These are phyloP conservation scores for Zophobas morio DNA, from an alignment of 1,140 invertebrate genomes.

Conservation along the genomic window DNA sequence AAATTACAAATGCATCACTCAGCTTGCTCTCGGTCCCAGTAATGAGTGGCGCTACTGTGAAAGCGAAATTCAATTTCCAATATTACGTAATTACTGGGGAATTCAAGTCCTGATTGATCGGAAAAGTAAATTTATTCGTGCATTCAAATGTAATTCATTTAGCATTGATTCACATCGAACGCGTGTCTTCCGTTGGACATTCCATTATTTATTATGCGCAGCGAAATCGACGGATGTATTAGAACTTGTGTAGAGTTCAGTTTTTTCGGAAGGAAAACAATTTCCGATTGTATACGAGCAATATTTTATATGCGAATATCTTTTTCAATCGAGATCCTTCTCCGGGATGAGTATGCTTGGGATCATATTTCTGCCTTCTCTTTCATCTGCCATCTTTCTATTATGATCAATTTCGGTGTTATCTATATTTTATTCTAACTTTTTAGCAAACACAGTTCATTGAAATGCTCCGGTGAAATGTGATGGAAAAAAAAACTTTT, in stretches of 20 bases:
- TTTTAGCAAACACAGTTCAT: constrained; percentile 45
- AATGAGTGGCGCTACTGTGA: constrained; percentile 18
- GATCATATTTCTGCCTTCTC: constrained; percentile 34
- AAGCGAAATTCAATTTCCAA: constrained; percentile 53
- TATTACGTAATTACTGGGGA: constrained; percentile 54
- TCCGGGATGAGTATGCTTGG: constrained; percentile 30
- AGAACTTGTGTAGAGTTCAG: constrained; percentile 25
- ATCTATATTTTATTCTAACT: constrained; percentile 49
- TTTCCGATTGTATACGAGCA: constrained; percentile 47
- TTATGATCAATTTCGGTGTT: constrained; percentile 49
- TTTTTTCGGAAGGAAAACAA: constrained; percentile 48
- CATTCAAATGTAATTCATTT: constrained; percentile 54
- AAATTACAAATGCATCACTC: not conserved
- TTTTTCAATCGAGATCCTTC: constrained; percentile 42
- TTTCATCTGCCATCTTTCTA: constrained; percentile 46
- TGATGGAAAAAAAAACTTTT: constrained; percentile 20
- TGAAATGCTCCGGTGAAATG: constrained; percentile 36
- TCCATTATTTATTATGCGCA: constrained; percentile 23
- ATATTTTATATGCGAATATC: constrained; percentile 50
- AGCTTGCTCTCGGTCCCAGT: not conserved
- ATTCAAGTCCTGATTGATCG: constrained; percentile 56
- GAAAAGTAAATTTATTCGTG: constrained; percentile 57
- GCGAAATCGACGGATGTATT: constrained; percentile 34
- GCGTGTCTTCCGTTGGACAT: constrained; percentile 32
- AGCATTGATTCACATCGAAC: constrained; percentile 50